phyloP scores from a whole-genome alignment of 2,797 vertebrate species.

The Amazona ochrocephala region DNA sequence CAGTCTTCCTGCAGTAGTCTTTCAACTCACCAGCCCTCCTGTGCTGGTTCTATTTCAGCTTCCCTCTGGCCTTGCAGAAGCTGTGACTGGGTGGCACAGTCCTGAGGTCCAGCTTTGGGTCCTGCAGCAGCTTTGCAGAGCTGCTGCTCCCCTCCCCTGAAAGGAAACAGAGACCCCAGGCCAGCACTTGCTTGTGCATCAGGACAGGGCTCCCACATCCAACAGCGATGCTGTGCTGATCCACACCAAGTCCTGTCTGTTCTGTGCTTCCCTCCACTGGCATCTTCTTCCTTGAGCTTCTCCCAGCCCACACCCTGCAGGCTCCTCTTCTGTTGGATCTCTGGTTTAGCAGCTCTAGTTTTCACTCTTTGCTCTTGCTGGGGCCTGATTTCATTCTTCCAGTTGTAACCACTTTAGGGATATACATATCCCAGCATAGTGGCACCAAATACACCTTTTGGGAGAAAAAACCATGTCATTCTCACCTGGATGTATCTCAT shows the following conservation, averaged over 20 bases:
- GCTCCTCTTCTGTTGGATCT: background rate
- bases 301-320: no score
- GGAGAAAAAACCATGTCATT: background rate
- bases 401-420: background rate
- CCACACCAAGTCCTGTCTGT: background rate
- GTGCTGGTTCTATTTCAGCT: background rate
- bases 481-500: background rate
- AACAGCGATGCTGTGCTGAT: background rate
- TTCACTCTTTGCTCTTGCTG: background rate
- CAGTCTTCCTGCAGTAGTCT: background rate
- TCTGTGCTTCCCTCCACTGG: background rate
- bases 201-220: accelerated
- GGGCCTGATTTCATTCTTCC: background rate
- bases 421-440: background rate
- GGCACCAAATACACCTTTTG: background rate
- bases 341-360: background rate
- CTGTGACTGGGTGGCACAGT: background rate
- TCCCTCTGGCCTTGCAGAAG: background rate
- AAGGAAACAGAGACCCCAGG: accelerated
- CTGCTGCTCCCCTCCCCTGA: background rate
- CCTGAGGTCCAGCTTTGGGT: no score
- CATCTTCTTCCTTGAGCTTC: background rate
- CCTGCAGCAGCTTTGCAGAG: background rate
- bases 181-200: accelerated
- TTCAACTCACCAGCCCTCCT: background rate